Evolutionary conservation across 2,797 vertebrate species (phyloP).

Genomic region (Lagorchestes hirsutus): DNA sequence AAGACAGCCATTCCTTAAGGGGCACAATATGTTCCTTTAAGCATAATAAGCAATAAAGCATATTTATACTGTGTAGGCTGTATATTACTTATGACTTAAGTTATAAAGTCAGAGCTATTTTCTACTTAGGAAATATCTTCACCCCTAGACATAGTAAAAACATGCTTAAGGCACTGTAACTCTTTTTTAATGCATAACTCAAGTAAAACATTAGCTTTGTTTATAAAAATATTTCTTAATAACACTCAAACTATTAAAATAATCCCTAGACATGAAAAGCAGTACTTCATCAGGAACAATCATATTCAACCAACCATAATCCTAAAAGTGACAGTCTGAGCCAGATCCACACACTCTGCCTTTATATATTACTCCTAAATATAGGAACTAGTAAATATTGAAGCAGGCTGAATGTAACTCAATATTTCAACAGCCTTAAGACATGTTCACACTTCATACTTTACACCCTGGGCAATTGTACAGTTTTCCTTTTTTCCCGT

Average conservation of each 20-base stretch:
- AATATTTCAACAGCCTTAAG: not conserved
- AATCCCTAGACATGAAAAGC: not conserved
- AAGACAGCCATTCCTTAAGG: not conserved
- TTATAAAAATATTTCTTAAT: not conserved
- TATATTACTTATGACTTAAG: not conserved
- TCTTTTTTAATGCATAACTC: not conserved
- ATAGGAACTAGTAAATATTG: not conserved
- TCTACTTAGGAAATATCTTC: constrained; percentile 12
- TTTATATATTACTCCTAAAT: not conserved
- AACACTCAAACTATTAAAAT: not conserved
- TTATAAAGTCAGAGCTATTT: constrained; percentile 6
- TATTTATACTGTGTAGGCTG: not conserved
- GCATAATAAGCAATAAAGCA: not conserved
- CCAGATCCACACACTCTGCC: not conserved
- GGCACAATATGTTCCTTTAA: constrained; percentile 17
- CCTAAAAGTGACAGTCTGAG: not conserved
- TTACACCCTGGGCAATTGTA: not conserved
- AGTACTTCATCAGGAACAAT: not conserved
- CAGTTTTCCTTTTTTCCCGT: not conserved
- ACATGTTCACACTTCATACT: not conserved
- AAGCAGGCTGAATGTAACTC: not conserved
- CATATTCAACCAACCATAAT: not conserved
- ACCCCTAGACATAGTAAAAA: not conserved
- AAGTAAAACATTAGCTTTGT: not conserved
- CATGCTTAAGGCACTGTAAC: not conserved